Base-by-base conservation (phyloP, 2,113 vertebrate genomes). In the Lucifuga dentata region DNA sequence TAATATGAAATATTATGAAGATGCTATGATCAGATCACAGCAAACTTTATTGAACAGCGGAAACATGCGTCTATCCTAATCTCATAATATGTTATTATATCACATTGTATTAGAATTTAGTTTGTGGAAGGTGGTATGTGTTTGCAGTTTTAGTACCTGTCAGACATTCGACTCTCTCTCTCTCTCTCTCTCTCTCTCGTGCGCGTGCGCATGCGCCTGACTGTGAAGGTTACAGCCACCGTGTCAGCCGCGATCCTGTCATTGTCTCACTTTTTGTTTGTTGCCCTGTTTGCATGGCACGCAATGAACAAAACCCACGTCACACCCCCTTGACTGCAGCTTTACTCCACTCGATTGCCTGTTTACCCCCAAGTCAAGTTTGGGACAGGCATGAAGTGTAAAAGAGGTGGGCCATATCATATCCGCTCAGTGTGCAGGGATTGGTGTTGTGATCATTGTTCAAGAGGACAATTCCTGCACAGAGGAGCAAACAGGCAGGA, bases 301-400 rank as follows among this genome's bases (percentile, higher is more conserved):
- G 60, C 41, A 45, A 81, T 23, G 24, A 75, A 57, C 45, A 43
- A 40, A 46, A 45, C n/a, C 11, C 29, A 69, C 58, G 50, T 62
- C 52, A 8, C n/a, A 15, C 32, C 70, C 76, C 80, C 64, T 85
- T 76, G 69, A 81, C 81, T 85, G 76, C 48, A 74, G 80, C 80
- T 83, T 86, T 83, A 88, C 83, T 86, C 68, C 76, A 77, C 84
- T 88, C 82, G 68, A 82, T 81, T 86, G 81, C 73, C 68, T 76
- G 81, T 86, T 88, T 86, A 88, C 77, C 81, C 81, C 78, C 80
- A 68, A 90, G 83, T 90, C 89, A 88, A 86, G 80, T 87, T 73
- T 41, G 72, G 76, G 81, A 70, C 72, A 50, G 82, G 52, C 55
- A 73, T 74, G 73, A 83, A 86, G 84, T 83, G 83, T 76, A 83